Base-by-base conservation (phyloP, 2,888 invertebrate species). In the Masnerella sp. region DNA sequence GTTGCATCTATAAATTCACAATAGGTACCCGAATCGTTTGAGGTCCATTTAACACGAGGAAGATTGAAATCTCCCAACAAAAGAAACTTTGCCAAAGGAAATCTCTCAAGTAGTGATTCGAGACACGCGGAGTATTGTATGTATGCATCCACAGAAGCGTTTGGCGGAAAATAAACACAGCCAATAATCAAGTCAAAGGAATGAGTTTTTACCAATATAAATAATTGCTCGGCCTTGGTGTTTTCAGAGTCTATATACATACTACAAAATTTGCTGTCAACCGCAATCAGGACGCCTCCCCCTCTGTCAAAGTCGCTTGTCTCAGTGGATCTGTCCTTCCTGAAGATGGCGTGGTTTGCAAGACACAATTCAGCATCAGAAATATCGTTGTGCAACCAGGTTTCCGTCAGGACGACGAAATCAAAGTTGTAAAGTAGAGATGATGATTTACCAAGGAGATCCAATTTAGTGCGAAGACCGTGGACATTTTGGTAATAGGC, bases 11-110 rank as follows among this genome's bases (percentile, higher is more conserved):
- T 1, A 28, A 28, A 49, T 2, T 15, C 2, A 49, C 49, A 49
- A 32, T 4, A 9, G 9, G 32, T 5, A 3, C 32, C 32, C 9
- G 2, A 12, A 8, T 49, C 18, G 1, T 28, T 11, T 17, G 38
- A 25, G 9, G 17, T 3, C 38, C 38, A 51, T n/a, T 1, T n/a
- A 0, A 28, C 1, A 1, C 11, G 1, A 0, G 52, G 14, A 2
- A 52, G 14, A 38, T 52, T 52, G 17, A 14, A 56, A 40, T 56
- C 56, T 7, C 54, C 54, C 12, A 30, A 28, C 30, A 40, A n/a
- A 22, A 54, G 5, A 30, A 54, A 54, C 30, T 54, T 40, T 5
- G 40, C 15, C 7, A 40, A 11, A 7, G 40, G 54, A 25, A 22
- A 2, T 0, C 0, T 5, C 30, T 54, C 54, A 54, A 40, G 38